Conservation (phyloP, 2,113 vertebrate species). For the Pomatostomus ruficeps region DNA sequence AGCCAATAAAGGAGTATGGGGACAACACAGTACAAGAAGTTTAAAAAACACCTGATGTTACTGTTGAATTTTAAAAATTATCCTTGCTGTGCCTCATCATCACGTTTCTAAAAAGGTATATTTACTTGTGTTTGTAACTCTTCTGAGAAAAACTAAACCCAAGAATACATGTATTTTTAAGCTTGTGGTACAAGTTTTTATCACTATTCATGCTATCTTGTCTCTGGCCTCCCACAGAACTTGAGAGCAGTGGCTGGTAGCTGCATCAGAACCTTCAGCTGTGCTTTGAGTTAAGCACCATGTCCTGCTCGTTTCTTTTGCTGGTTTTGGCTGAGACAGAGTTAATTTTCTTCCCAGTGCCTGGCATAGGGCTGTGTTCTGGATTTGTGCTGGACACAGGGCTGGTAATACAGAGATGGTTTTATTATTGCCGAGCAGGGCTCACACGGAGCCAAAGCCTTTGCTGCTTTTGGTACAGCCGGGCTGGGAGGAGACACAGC, state of each 20-base stretch:
- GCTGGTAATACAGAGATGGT: background rate
- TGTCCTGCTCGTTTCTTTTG: background rate
- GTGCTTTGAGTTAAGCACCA: background rate
- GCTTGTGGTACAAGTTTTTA: background rate
- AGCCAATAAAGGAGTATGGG: background rate
- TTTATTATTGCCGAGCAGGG: background rate
- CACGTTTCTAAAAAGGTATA: background rate
- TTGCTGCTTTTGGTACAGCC: background rate
- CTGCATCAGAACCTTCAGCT: background rate
- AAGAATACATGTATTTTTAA: background rate
- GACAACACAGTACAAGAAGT: background rate
- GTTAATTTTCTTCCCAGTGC: background rate
- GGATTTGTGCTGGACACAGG: background rate
- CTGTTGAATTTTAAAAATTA: background rate
- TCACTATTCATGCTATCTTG: background rate
- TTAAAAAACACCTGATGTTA: background rate
- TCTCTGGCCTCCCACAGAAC: background rate
- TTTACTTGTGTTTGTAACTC: background rate
- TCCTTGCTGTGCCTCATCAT: background rate
- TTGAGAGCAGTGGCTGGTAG: background rate
- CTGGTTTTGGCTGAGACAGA: background rate
- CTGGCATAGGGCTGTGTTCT: background rate
- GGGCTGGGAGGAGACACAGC: background rate
- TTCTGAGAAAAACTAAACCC: background rate
- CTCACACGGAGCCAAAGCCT: background rate